Percentiles rank a stretch among this genome's conserved stretches.
phyloP scores from a whole-genome alignment of 2,888 invertebrate genomes.

The Argyresthia albistria region DNA sequence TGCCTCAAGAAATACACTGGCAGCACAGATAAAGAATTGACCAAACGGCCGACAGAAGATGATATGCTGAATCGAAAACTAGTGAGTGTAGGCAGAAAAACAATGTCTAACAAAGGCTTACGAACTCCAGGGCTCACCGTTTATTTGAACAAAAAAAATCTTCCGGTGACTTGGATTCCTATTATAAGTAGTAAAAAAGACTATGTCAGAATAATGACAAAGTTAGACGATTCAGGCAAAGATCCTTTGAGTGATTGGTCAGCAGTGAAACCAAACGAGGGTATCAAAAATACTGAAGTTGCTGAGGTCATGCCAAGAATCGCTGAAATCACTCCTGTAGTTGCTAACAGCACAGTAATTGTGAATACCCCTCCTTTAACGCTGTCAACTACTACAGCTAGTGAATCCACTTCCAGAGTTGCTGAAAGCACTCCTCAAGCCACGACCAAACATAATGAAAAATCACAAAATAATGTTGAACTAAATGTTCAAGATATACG shows the following conservation, averaged over 20 bases:
- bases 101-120: constrained; percentile 34
- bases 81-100: constrained; percentile 50
- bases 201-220: constrained; percentile 36
- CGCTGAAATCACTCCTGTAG: neutral
- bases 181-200: constrained; percentile 16
- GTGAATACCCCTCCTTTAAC: too few relatives aligned
- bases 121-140: constrained; percentile 42
- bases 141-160: constrained; percentile 44
- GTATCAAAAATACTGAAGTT: neutral
- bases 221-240: constrained; percentile 18
- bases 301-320: neutral
- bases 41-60: constrained; percentile 12
- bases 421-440: too few relatives aligned
- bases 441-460: too few relatives aligned
- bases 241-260: constrained; percentile 25
- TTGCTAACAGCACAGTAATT: neutral
- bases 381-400: too few relatives aligned
- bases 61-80: constrained; percentile 44
- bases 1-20: constrained; percentile 28
- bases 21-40: neutral
- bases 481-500: neutral
- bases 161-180: constrained; percentile 39
- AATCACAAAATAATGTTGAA: neutral
- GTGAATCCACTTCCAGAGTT: neutral
- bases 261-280: constrained; percentile 10